Evolutionary conservation across 2,797 vertebrate genomes (phyloP), one percentile per base, ranked within the genome.

Genomic region (Sebastes flavidus): DNA sequence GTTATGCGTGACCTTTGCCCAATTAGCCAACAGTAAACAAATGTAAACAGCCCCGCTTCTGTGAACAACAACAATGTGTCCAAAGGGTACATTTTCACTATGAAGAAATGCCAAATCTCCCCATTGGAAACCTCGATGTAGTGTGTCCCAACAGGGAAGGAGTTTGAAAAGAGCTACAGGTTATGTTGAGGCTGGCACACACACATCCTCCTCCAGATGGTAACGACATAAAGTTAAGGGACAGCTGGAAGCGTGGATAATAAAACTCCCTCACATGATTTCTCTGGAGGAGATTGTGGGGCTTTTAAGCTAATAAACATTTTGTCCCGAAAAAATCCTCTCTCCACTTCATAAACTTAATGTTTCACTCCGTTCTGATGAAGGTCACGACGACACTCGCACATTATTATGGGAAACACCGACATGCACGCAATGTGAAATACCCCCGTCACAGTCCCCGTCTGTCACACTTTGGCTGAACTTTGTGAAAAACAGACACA

Each of bases 161-260:
- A 52, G 55, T 72, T 76, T 76, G 5, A 75, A 77, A 70, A 82
- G 46, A 38, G 59, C 69, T 65, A 63, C 52, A 59, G 66, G 77
- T 83, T 86, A 88, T 90, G 81, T 85, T 84, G 60, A 87, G 65
- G 73, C 65, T 76, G 78, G 70, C 65, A 73, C 32, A 66, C 56
- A 68, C 56, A 58, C 72, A 22, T 60, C 49, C 18, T n/a, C 9
- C 27, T 75, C 82, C 84, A 91, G 82, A 91, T 91, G 87, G 86
- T 58, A n/a, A 87, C 85, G 86, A 87, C 75, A 88, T 85, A 77
- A 78, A 91, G 85, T 83, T 65, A 65, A 61, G 29, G 69, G 76
- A 78, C 77, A 83, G 88, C 87, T 83, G 81, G 75, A 67, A 81
- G 75, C 8, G 8, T 2, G 12, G 60, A 77, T 83, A 75, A 90